Evolutionary conservation across 2,797 vertebrate genomes (phyloP), one percentile per base, ranked within the genome.

Genomic region (Tauraco hartlaubi): DNA sequence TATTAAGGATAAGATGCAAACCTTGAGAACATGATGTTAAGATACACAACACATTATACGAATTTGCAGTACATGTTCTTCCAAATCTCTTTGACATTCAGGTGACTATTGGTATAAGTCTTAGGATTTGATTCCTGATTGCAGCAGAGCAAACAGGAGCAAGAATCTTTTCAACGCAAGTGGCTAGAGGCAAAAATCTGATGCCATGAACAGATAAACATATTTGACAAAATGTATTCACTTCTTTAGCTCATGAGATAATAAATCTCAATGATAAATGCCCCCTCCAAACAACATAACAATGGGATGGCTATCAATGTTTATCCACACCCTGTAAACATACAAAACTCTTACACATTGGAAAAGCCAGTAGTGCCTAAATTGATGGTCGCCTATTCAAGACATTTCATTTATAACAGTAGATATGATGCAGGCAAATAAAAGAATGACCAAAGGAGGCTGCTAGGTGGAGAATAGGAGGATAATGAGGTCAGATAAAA

Each of bases 401-500:
- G 71, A 64, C 10, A 13, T 8, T 90, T 90, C 91, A 55, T 96
- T 92, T 92, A 66, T 96, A 92, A 94, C 58, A 77, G 5, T 19
- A 88, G 75, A 75, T 9, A 11, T 58, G 78, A 86, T 43, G 37
- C 72, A 95, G 95, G 59, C 37, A 88, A 92, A 92, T 94, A 93
- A 92, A 93, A 94, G 94, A 69, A 41, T 78, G 94, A 92, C 85
- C 68, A 48, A 71, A 93, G 62, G 64, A 76, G 63, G 55, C 51
- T 84, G 51, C 62, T 84, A 66, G 44, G 28, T 78, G 56, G 61
- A 94, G 88, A 96, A 96, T 68, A 94, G 83, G 51, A 74, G 77
- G 83, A 86, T 95, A 96, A 97, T 90, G 92, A 96, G 85, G 91
- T 97, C 96, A 96, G 87, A 96, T 88, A 95, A 96, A 95, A 83